phyloP scores from a whole-genome alignment of 2,888 invertebrate genomes.

The Siphlonurus alternatus region DNA sequence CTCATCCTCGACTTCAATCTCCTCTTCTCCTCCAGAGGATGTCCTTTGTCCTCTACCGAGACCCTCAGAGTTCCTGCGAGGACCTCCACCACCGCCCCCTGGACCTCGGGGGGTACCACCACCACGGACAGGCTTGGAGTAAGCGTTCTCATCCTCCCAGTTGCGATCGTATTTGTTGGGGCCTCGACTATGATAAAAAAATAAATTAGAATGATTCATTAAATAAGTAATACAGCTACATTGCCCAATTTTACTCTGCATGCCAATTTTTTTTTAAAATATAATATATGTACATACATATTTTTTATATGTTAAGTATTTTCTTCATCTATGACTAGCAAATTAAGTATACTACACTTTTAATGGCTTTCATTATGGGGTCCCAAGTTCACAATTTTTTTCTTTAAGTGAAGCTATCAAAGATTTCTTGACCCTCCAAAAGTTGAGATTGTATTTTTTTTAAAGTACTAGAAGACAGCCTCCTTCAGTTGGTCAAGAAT shows the following conservation, averaged over 20 bases:
- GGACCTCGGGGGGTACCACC: slow-evolving; percentile 18
- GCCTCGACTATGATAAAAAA: slow-evolving; percentile 43
- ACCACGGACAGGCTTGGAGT: slow-evolving; percentile 37
- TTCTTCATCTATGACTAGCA: too few species aligned
- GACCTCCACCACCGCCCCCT: slow-evolving; percentile 17
- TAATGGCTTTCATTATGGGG: too few species aligned
- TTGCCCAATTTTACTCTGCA: neutral
- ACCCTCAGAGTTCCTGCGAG: slow-evolving; percentile 5
- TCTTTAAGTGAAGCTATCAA: too few species aligned
- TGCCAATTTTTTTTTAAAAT: too few species aligned
- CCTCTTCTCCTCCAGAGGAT: slow-evolving; percentile 2
- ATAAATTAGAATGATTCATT: too few species aligned
- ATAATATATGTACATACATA: neutral
- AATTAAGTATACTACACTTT: too few species aligned
- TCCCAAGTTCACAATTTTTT: too few species aligned
- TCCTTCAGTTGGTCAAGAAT: too few species aligned
- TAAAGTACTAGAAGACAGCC: too few species aligned
- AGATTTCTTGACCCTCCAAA: too few species aligned
- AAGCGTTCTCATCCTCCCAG: slow-evolving; percentile 88
- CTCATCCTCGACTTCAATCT: slow-evolving; percentile 8
- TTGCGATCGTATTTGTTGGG: slow-evolving; percentile 83
- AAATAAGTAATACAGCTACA: neutral
- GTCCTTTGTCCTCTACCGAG: neutral
- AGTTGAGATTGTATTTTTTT: too few species aligned
- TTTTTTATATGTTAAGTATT: too few species aligned